Evolutionary conservation across 2,113 vertebrate genomes (phyloP).

Genomic region (Paradoxurus hermaphroditus): DNA sequence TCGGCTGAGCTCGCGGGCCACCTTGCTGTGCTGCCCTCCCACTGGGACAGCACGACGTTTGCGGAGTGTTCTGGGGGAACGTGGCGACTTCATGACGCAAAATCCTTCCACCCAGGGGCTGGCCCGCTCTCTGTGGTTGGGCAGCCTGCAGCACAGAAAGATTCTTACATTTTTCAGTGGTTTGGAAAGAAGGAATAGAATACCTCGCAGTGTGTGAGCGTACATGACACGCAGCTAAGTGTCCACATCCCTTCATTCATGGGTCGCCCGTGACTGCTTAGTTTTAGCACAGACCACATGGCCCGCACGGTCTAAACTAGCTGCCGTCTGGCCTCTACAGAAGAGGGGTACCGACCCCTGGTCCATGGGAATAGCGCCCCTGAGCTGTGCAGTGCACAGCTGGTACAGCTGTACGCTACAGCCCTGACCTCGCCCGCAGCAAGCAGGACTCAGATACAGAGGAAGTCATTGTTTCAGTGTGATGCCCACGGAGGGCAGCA

Average conservation of each 20-base stretch:
- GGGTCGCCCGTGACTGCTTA: neutral
- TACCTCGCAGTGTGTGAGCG: neutral
- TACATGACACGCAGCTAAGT: neutral
- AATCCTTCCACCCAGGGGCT: neutral
- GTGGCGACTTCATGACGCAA: neutral
- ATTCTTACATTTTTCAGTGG: neutral
- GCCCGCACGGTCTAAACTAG: neutral
- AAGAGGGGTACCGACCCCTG: neutral
- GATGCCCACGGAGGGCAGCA: neutral
- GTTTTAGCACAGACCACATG: neutral
- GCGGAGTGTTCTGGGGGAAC: neutral
- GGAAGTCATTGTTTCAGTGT: neutral
- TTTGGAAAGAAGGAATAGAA: neutral
- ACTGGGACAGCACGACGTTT: too few species aligned
- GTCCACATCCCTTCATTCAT: neutral
- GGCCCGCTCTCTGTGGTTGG: neutral
- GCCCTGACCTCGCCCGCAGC: neutral
- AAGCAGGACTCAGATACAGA: neutral
- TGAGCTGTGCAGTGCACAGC: neutral
- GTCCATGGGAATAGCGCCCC: neutral
- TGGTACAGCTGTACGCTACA: neutral
- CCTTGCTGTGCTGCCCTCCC: too few species aligned
- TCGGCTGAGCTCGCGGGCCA: too few species aligned
- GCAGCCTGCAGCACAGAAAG: neutral
- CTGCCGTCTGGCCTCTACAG: neutral